These are phyloP conservation scores for Teleogryllus occipitalis DNA, from an alignment of 1,140 invertebrate genomes.

Conservation along the genomic window DNA sequence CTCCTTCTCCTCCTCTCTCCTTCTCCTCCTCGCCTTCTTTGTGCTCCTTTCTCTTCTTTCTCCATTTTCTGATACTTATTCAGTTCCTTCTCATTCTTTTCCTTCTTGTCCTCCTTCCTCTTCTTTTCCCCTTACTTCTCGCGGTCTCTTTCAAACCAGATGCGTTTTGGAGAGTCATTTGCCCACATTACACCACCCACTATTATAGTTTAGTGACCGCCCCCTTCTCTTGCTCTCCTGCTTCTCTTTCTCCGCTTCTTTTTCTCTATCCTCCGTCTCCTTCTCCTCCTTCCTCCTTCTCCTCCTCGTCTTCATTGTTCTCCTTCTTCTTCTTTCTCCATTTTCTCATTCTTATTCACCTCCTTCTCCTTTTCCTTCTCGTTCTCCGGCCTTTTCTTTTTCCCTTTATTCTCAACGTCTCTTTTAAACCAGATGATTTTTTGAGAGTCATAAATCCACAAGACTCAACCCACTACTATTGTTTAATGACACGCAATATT, in stretches of 20 bases:
- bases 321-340: background rate
- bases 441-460: too few species aligned
- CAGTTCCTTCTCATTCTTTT: background rate
- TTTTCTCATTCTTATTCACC: background rate
- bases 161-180: background rate
- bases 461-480: too few species aligned
- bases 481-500: too few species aligned
- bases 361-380: background rate
- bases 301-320: background rate
- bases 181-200: background rate
- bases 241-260: background rate
- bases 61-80: background rate
- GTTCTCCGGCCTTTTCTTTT: background rate
- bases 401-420: background rate
- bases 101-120: background rate
- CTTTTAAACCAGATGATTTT: background rate
- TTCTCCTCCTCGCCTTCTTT: background rate
- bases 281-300: background rate
- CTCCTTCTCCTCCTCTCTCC: constrained; percentile 6
- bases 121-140: background rate
- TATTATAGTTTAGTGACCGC: background rate
- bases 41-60: background rate
- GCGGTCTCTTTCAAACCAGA: background rate
- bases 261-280: background rate
- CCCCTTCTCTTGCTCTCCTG: background rate